Base-by-base conservation (phyloP, 1,140 invertebrate species). In the Lepidotrigona ventralis region DNA sequence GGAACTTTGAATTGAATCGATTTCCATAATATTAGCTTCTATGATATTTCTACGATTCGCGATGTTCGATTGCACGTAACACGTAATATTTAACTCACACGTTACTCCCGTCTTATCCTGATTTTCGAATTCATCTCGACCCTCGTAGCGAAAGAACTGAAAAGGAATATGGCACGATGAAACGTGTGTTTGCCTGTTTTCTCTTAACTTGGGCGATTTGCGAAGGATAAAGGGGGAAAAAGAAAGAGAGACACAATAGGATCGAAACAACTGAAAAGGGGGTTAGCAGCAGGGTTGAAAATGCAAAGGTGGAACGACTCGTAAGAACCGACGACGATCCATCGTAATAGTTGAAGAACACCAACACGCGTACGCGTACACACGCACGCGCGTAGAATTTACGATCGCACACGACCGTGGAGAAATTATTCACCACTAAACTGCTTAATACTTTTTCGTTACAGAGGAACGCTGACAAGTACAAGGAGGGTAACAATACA, bases 381-480 rank as follows among this genome's bases (percentile, higher is more conserved):
- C 33, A 33, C 21, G 23, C 33, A 6, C 8, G 23, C 17, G 14
- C n/a, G 9, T 23, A 5, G 6, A 46, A 6, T 71, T 68, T 53
- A 53, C 70, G 23, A 71, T 26, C 23, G 19, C n/a, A 8, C 54
- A 54, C 71, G 11, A 54, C 17, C 26, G 6, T 46, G 17, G n/a
- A 21, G 23, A 51, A 66, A 75, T 81, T 81, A 81, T 81, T 75
- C 71, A 81, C 58, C 71, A 8, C 70, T 81, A 81, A 81, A 74
- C 72, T 73, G 15, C 71, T 75, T 72, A 53, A 75, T 75, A 39
- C 70, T 76, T 74, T n/a, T 68, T 68, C 51, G 53, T 73, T 63
- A 15, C 56, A 56, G 60, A 54, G 58, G 46, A 75, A 76, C 33
- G 33, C 51, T 23, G 70, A 23, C 79, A 66, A 66, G 46, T 46